Conservation (phyloP, 2,888 invertebrate genomes). For the Geotrupes spiniger region DNA sequence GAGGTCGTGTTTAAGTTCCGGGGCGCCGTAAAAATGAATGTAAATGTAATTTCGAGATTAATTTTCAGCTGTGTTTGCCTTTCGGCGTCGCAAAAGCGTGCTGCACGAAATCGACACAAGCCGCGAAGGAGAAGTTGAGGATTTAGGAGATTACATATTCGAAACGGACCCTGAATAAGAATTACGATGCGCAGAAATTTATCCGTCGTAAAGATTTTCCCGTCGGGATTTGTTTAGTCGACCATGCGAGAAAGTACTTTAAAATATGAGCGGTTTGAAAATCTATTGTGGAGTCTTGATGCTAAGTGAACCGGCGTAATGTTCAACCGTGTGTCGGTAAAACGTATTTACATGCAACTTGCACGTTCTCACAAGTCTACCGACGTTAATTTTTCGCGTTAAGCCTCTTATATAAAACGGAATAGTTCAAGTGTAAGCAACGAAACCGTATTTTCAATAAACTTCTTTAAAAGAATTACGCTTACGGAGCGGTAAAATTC, state of each 20-base stretch:
- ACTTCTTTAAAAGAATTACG: slow-evolving; percentile 43
- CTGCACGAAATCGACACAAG: neutral
- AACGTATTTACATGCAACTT: slow-evolving; percentile 7
- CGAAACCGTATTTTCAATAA: slow-evolving; percentile 45
- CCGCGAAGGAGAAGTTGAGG: slow-evolving; percentile 1
- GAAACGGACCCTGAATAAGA: slow-evolving; percentile 7
- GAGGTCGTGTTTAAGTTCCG: neutral
- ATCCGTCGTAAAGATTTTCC: slow-evolving; percentile 1
- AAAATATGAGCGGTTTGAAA: slow-evolving; percentile 7
- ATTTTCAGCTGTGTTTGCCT: slow-evolving; percentile 2
- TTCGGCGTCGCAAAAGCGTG: neutral
- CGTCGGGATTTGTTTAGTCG: slow-evolving; percentile 4
- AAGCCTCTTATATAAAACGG: slow-evolving; percentile 11
- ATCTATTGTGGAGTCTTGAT: slow-evolving; percentile 5
- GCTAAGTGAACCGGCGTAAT: slow-evolving; percentile 5
- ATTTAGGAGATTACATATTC: slow-evolving; percentile 7
- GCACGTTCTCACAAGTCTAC: slow-evolving; percentile 3
- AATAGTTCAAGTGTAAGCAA: slow-evolving; percentile 31
- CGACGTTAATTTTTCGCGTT: slow-evolving; percentile 7
- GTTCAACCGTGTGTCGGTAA: slow-evolving; percentile 4
- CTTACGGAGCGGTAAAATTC: slow-evolving; percentile 32
- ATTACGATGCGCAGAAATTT: slow-evolving; percentile 6
- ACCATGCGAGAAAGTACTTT: slow-evolving; percentile 4
- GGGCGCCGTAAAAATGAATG: slow-evolving; percentile 1
- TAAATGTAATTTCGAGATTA: slow-evolving; percentile 5